phyloP scores from a whole-genome alignment of 2,888 invertebrate species.

The Papilio protenor region DNA sequence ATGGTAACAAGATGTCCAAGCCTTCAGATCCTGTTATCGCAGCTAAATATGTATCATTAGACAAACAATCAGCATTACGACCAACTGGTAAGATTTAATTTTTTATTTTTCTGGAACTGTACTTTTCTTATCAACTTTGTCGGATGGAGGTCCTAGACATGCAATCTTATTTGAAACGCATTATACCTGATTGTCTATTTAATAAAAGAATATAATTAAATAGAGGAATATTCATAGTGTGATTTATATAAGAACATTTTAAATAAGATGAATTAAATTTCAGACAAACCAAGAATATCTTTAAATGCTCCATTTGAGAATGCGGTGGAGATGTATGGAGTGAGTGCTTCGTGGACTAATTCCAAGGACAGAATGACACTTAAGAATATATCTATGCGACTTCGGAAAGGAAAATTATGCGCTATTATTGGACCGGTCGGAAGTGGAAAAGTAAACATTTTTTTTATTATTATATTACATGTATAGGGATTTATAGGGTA shows the following conservation, averaged over 20 bases:
- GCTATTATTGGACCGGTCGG: constrained; percentile 95
- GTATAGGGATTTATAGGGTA: too few relatives aligned
- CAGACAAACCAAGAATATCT: constrained; percentile 30
- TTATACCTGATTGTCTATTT: too few relatives aligned
- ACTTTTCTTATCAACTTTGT: too few relatives aligned
- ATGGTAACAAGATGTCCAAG: constrained; percentile 50
- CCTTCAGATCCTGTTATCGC: constrained; percentile 52
- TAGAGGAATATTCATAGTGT: not conserved
- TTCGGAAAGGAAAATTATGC: constrained; percentile 86
- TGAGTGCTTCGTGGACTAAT: constrained; percentile 71
- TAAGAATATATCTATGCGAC: constrained; percentile 82
- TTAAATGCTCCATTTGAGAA: constrained; percentile 55
- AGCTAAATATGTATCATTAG: constrained; percentile 56
- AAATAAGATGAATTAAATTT: not conserved
- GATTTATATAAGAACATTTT: not conserved
- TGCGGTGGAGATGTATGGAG: constrained; percentile 63
- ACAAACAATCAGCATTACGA: constrained; percentile 44
- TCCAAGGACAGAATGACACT: constrained; percentile 76
- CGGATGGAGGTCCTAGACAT: too few relatives aligned
- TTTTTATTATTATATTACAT: not conserved
- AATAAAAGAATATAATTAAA: not conserved
- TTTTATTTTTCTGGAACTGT: too few relatives aligned
- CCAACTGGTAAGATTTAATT: constrained; percentile 51
- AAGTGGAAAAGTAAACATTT: constrained; percentile 86
- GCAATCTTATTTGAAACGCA: too few relatives aligned